Evolutionary conservation across 2,797 vertebrate genomes (phyloP).

Genomic region (Lutjanus argentimaculatus): DNA sequence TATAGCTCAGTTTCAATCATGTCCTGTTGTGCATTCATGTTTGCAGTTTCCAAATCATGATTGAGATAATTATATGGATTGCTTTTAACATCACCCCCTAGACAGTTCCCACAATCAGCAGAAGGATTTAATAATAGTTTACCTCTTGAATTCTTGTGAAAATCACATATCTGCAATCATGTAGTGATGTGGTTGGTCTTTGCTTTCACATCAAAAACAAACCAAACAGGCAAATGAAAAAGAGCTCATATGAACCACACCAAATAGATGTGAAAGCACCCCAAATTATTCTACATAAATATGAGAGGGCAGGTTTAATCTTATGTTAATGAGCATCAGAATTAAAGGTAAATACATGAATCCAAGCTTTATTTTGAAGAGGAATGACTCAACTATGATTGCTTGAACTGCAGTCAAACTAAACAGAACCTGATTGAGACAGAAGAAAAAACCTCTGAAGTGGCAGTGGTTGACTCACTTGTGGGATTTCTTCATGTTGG

Average conservation of each 20-base stretch:
- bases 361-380: not conserved
- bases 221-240: not conserved
- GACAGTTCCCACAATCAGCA: not conserved
- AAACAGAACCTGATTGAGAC: not conserved
- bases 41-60: constrained; percentile 1
- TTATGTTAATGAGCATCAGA: not conserved
- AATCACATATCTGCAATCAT: not conserved
- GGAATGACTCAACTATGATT: not conserved
- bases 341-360: not conserved
- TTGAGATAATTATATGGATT: not conserved
- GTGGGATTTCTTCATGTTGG: constrained; percentile 95
- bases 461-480: constrained; percentile 88
- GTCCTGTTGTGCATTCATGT: constrained; percentile 5
- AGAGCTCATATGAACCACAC: not conserved
- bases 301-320: not conserved
- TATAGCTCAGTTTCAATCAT: not conserved
- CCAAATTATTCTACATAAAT: not conserved
- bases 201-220: constrained; percentile 3
- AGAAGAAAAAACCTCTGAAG: not conserved
- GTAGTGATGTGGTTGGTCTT: constrained; percentile 1
- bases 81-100: not conserved
- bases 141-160: constrained; percentile 23
- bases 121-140: not conserved
- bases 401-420: not conserved
- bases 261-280: not conserved